Evolutionary conservation across 1,140 invertebrate genomes (phyloP).

Genomic region (Hydropsyche tenuis): DNA sequence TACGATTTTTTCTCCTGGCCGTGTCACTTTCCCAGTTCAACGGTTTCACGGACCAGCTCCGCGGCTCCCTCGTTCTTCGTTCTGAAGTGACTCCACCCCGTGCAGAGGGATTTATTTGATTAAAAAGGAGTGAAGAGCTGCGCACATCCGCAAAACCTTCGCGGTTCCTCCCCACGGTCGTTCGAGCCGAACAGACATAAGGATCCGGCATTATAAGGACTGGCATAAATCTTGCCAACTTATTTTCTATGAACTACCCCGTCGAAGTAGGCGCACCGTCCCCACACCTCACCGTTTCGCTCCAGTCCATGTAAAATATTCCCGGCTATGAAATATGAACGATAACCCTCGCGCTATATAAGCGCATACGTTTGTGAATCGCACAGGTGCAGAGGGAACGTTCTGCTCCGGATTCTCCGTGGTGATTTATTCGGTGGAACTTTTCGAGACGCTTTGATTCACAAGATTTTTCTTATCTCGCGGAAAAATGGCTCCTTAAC

Average conservation of each 20-base stretch:
- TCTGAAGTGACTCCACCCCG: not conserved
- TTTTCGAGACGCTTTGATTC: constrained; percentile 35
- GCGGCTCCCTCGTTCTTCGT: not conserved
- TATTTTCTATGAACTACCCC: constrained; percentile 49
- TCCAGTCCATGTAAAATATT: constrained; percentile 47
- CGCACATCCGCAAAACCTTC: constrained; percentile 18
- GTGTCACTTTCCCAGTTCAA: constrained; percentile 36
- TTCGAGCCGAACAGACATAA: constrained; percentile 38
- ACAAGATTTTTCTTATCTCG: constrained; percentile 29
- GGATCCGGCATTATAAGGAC: constrained; percentile 44
- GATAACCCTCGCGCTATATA: constrained; percentile 38
- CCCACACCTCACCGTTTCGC: not conserved
- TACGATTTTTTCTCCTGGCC: constrained; percentile 33
- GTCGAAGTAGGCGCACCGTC: constrained; percentile 17
- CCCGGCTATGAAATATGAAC: constrained; percentile 41
- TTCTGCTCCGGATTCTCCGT: constrained; percentile 13
- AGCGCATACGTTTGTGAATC: constrained; percentile 33
- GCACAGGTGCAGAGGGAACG: constrained; percentile 38
- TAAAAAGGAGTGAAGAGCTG: constrained; percentile 42
- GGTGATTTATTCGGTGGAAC: constrained; percentile 43
- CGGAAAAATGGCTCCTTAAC: constrained; percentile 14
- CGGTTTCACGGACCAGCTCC: not conserved
- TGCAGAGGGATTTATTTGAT: constrained; percentile 48
- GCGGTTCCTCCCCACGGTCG: constrained; percentile 2
- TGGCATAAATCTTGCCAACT: constrained; percentile 49